Evolutionary conservation across 1,140 invertebrate genomes (phyloP).

Genomic region (Heliothis virescens): DNA sequence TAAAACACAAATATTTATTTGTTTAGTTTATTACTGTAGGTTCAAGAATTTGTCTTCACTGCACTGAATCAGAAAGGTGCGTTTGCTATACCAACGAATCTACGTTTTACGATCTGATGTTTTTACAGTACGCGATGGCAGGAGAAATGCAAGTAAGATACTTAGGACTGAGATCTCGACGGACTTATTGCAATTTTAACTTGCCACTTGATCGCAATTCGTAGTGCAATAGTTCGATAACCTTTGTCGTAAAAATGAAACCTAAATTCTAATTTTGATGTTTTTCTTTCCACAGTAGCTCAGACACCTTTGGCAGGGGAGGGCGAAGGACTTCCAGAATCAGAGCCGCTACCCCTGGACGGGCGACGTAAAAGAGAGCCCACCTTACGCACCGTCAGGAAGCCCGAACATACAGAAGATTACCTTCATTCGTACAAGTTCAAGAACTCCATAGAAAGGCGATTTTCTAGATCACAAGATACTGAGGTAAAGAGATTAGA

Average conservation of each 20-base stretch:
- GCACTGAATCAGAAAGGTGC: neutral
- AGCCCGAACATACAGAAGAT: conserved; percentile 82
- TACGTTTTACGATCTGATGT: conserved; percentile 3
- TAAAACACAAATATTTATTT: neutral
- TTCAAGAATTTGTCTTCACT: conserved; percentile 3
- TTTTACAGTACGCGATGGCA: neutral
- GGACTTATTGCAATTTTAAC: neutral
- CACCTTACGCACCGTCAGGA: conserved; percentile 72
- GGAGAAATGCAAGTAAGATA: neutral
- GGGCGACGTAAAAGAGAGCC: conserved; percentile 66
- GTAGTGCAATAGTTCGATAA: neutral
- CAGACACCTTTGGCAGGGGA: conserved; percentile 44
- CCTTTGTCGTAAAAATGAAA: neutral
- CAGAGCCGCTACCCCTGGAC: conserved; percentile 66
- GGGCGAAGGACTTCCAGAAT: conserved; percentile 41
- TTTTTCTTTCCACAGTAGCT: conserved; percentile 51
- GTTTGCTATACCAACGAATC: neutral
- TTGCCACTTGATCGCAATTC: neutral
- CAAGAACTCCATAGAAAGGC: conserved; percentile 97
- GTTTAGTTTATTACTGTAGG: neutral
- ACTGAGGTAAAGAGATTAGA: conserved; percentile 66
- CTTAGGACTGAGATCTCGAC: neutral
- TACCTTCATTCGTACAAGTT: conserved; percentile 93
- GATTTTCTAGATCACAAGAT: conserved; percentile 88
- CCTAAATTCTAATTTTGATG: neutral